A percentile compares a stretch with the other conserved stretches of the same genome.
These are phyloP conservation scores for Hypselothyrea guttata DNA, from an alignment of 2,888 invertebrate species.

Conservation along the genomic window DNA sequence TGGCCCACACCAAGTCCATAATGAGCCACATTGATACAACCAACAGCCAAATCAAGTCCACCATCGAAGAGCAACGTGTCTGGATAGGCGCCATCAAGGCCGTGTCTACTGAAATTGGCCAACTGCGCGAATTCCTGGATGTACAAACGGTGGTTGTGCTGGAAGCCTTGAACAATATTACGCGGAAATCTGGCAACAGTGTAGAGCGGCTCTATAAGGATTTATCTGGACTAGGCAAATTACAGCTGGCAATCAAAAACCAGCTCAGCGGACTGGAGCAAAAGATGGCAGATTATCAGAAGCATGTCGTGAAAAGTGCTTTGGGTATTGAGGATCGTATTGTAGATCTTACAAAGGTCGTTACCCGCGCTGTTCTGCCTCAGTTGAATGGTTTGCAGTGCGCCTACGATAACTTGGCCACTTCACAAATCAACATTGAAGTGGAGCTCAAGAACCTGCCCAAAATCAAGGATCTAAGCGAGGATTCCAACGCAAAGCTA, in stretches of 20 bases:
- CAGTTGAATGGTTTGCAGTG: conserved; percentile 56
- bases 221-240: conserved; percentile 19
- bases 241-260: conserved; percentile 46
- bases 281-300: conserved; percentile 56
- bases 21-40: conserved; percentile 33
- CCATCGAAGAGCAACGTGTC: conserved; percentile 36
- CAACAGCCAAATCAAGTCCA: conserved; percentile 28
- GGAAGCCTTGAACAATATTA: conserved; percentile 35
- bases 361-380: conserved; percentile 57
- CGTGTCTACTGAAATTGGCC: conserved; percentile 23
- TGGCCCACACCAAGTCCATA: conserved; percentile 37
- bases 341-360: conserved; percentile 46
- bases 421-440: conserved; percentile 60
- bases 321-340: conserved; percentile 47
- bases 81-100: conserved; percentile 30
- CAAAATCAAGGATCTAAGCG: conserved; percentile 41
- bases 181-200: conserved; percentile 23
- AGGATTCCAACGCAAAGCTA: conserved; percentile 39
- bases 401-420: conserved; percentile 56
- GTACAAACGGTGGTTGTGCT: conserved; percentile 23
- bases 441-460: conserved; percentile 49
- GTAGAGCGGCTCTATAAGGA: conserved; percentile 31
- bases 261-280: conserved; percentile 34
- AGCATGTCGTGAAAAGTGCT: conserved; percentile 35
- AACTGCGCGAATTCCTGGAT: conserved; percentile 21